Evolutionary conservation across 2,888 invertebrate genomes (phyloP), one percentile per base, ranked within the genome.

Genomic region (Ramazzottius varieornatus): DNA sequence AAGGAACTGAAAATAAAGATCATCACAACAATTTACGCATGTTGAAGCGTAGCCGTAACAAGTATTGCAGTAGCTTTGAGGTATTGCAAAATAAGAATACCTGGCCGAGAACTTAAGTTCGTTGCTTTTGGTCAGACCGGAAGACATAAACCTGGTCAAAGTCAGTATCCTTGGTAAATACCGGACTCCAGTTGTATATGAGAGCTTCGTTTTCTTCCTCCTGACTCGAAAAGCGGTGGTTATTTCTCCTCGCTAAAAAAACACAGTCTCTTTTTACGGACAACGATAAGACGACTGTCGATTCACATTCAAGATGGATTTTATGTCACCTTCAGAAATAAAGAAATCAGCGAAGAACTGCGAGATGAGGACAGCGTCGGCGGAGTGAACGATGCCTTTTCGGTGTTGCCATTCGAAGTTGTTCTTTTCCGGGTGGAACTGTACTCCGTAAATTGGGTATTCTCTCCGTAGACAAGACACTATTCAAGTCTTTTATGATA

Each of bases 351-450:
- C 84, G 71, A 91, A 86, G 75, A 86, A 86, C 70, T 86, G 84
- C 16, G 83, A 80, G 0, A 82, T 79, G 71, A 78, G 76, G 0
- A 85, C 77, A 0, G 87, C 84, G 20, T 82, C 76, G 0, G 71
- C 65, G 0, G 81, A 78, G 72, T 89, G 89, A 0, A 85, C 82
- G 67, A 86, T 82, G 32, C 72, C 69, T 1, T 68, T 66, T 2
- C 67, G 66, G 24, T 66, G 4, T 65, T 79, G 80, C 84, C 84
- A 88, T 75, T 89, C 88, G 72, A 83, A 92, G 0, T 82, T 76
- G 71, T 82, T 83, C 72, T 90, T 89, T 75, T 93, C 93, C 0
- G 92, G 91, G 73, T 93, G 93, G 76, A 88, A 92, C 75, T 91
- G 90, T 0, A 84, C 79, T 0, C 85, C 91, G 74, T 84, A 92